Evolutionary conservation across 2,888 invertebrate species (phyloP).

Genomic region (Cataglyphis altisquamis): DNA sequence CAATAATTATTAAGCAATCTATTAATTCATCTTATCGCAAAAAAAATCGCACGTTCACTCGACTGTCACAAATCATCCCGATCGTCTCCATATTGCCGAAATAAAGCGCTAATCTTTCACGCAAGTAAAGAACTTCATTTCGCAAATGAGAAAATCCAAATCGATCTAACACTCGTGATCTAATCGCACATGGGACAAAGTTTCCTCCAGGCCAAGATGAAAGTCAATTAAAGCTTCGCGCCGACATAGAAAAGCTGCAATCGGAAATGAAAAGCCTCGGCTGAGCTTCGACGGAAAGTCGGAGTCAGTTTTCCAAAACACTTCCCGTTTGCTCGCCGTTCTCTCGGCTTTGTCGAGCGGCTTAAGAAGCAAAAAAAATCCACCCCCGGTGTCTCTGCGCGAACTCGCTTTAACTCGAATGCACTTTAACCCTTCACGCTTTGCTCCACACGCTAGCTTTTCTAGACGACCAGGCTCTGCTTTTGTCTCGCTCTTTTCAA

Average conservation of each 20-base stretch:
- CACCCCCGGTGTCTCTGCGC: constrained; percentile 23
- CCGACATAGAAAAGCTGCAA: constrained; percentile 4
- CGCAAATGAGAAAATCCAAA: neutral
- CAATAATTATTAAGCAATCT: neutral
- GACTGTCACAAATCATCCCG: constrained; percentile 1
- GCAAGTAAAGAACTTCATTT: constrained; percentile 15
- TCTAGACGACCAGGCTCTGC: constrained; percentile 23
- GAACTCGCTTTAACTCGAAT: constrained; percentile 60
- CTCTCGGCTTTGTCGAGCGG: constrained; percentile 39
- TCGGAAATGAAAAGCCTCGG: constrained; percentile 14
- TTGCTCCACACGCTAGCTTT: constrained; percentile 28
- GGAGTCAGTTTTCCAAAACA: constrained; percentile 48
- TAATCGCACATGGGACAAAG: constrained; percentile 57
- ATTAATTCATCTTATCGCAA: neutral
- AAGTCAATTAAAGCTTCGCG: constrained; percentile 58
- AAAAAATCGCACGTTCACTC: neutral
- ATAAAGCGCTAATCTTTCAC: neutral
- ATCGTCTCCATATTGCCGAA: neutral
- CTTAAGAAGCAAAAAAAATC: constrained; percentile 60
- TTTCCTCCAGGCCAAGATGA: constrained; percentile 18
- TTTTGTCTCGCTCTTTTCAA: constrained; percentile 51
- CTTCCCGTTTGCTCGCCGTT: constrained; percentile 23
- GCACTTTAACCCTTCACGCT: constrained; percentile 53
- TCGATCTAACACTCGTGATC: constrained; percentile 16
- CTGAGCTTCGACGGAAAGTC: constrained; percentile 25